These are phyloP conservation scores for Todus mexicanus DNA, from an alignment of 2,797 vertebrate species.

Conservation along the genomic window DNA sequence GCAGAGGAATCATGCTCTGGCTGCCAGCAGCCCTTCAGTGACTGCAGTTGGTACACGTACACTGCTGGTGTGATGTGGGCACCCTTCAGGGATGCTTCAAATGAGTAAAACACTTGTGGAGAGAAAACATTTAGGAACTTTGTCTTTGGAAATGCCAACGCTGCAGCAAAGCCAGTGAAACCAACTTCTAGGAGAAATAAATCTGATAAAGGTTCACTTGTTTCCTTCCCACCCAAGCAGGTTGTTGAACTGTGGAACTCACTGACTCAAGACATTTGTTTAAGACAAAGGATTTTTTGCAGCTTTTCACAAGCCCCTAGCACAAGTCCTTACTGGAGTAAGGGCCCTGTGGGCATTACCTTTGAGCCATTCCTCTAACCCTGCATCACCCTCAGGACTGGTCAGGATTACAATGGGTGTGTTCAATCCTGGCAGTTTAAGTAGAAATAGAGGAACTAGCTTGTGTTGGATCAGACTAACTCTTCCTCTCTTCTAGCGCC, in stretches of 20 bases:
- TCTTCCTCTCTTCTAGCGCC: background rate
- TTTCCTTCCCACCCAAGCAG: background rate
- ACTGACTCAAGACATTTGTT: background rate
- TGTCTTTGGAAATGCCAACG: background rate
- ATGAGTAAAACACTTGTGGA: accelerated
- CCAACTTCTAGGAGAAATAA: background rate
- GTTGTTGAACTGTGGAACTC: background rate
- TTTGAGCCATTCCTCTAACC: background rate
- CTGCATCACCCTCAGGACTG: background rate
- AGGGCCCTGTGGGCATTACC: background rate
- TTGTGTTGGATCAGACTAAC: background rate
- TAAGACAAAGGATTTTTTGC: background rate
- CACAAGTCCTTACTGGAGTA: background rate
- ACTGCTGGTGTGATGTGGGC: background rate
- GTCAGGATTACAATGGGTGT: background rate
- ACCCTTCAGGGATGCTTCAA: background rate
- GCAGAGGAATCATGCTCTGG: background rate
- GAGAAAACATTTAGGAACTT: background rate
- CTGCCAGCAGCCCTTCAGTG: background rate
- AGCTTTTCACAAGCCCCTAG: background rate
- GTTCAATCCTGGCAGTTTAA: background rate
- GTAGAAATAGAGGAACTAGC: background rate
- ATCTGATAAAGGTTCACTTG: background rate
- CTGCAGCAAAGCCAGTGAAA: background rate
- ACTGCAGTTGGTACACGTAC: accelerated